A percentile compares a stretch with the other conserved stretches of the same genome.
Evolutionary conservation across 1,140 invertebrate genomes (phyloP).

Genomic region (Laodelphax striatellus): DNA sequence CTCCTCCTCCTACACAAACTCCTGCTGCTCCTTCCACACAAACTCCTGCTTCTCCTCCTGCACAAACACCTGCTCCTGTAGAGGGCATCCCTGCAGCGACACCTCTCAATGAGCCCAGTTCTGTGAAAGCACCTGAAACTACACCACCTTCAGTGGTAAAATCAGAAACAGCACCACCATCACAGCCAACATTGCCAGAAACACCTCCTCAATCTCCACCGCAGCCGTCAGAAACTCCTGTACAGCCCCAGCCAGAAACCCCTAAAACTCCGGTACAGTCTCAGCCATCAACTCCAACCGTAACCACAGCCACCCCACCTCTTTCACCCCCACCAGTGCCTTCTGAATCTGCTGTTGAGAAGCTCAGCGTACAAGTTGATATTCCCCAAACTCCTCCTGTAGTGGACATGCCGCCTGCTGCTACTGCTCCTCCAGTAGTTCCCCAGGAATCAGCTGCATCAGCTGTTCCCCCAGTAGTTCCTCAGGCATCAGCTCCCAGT

Average conservation of each 20-base stretch:
- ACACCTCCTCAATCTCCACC: slow-evolving; percentile 15
- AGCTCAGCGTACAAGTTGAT: neutral
- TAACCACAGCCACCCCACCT: slow-evolving; percentile 5
- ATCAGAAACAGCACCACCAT: slow-evolving; percentile 15
- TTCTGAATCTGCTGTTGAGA: neutral
- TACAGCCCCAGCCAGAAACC: slow-evolving; percentile 13
- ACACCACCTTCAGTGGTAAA: slow-evolving; percentile 11
- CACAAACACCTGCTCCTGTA: slow-evolving; percentile 9
- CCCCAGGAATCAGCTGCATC: neutral
- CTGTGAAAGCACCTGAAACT: slow-evolving; percentile 16
- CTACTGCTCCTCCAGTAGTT: neutral
- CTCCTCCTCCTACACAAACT: neutral
- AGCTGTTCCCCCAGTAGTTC: too few relatives aligned
- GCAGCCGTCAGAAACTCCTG: slow-evolving; percentile 15
- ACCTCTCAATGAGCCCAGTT: slow-evolving; percentile 4
- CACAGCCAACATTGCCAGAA: slow-evolving; percentile 16
- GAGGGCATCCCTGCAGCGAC: slow-evolving; percentile 12
- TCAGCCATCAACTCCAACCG: slow-evolving; percentile 25
- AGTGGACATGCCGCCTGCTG: slow-evolving; percentile 7
- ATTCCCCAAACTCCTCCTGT: slow-evolving; percentile 7
- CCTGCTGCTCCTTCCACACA: slow-evolving; percentile 13
- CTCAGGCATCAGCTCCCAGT: neutral
- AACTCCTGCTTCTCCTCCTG: neutral
- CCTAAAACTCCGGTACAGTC: slow-evolving; percentile 10
- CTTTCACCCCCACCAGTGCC: neutral